phyloP scores from a whole-genome alignment of 2,888 invertebrate species.

The Syrista parreyssii region DNA sequence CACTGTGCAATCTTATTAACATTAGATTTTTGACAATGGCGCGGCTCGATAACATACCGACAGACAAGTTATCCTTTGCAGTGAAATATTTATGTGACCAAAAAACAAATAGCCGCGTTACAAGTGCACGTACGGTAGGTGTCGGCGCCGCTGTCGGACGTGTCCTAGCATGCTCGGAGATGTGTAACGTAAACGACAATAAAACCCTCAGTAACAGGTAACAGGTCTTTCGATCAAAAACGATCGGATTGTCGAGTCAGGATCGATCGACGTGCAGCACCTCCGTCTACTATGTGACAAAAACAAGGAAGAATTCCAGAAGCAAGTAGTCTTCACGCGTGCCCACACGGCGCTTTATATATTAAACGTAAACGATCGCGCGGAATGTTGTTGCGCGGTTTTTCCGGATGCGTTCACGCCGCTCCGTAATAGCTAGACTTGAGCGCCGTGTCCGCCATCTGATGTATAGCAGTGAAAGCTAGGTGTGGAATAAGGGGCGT shows the following conservation, averaged over 20 bases:
- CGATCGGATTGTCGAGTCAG: background rate
- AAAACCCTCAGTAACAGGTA: background rate
- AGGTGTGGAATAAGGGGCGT: conserved; percentile 54
- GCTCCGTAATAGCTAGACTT: conserved; percentile 21
- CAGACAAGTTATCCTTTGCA: background rate
- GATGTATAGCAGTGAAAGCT: conserved; percentile 52
- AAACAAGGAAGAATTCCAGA: conserved; percentile 19
- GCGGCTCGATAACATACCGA: background rate
- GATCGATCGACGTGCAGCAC: background rate
- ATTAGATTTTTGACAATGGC: background rate
- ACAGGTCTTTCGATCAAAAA: background rate
- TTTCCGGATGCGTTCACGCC: conserved; percentile 1
- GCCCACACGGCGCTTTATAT: conserved; percentile 8
- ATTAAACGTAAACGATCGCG: background rate
- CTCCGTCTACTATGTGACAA: background rate
- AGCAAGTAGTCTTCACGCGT: conserved; percentile 23
- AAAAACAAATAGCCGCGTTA: background rate
- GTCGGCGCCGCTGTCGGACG: background rate
- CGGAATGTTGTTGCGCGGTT: conserved; percentile 2
- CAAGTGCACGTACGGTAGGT: background rate
- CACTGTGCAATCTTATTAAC: background rate
- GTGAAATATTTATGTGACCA: background rate
- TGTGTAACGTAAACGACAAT: background rate
- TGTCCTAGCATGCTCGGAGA: background rate
- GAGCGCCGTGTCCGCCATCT: conserved; percentile 38